phyloP scores from a whole-genome alignment of 2,113 vertebrate species.

The Oreocharis arfaki region DNA sequence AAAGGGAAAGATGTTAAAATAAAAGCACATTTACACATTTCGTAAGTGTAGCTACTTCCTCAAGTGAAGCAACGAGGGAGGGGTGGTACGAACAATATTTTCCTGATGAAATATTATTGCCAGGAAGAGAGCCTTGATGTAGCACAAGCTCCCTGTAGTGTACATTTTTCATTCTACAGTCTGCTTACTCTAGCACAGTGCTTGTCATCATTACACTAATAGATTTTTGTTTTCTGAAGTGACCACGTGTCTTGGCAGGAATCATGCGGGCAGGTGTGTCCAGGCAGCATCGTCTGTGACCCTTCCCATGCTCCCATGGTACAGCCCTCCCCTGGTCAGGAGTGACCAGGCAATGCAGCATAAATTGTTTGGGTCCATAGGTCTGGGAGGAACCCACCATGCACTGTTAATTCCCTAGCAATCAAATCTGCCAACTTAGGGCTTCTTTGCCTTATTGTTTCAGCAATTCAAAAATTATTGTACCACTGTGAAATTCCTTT shows the following conservation, averaged over 20 bases:
- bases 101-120: background rate
- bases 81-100: background rate
- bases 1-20: background rate
- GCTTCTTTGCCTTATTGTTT: background rate
- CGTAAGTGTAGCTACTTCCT: background rate
- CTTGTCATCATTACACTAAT: background rate
- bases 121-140: background rate
- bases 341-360: background rate
- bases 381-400: background rate
- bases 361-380: background rate
- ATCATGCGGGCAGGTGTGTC: background rate
- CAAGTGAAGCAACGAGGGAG: background rate
- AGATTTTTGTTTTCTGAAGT: background rate
- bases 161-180: background rate
- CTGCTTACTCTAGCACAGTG: background rate
- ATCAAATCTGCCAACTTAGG: background rate
- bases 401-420: background rate
- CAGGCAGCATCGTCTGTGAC: background rate
- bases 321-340: background rate
- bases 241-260: background rate
- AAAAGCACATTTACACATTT: background rate
- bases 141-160: slow-evolving; percentile 10
- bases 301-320: background rate
- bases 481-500: background rate
- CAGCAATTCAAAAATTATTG: background rate